These are phyloP conservation scores for Epinephelus malabaricus DNA, from an alignment of 2,797 vertebrate species.

Conservation along the genomic window DNA sequence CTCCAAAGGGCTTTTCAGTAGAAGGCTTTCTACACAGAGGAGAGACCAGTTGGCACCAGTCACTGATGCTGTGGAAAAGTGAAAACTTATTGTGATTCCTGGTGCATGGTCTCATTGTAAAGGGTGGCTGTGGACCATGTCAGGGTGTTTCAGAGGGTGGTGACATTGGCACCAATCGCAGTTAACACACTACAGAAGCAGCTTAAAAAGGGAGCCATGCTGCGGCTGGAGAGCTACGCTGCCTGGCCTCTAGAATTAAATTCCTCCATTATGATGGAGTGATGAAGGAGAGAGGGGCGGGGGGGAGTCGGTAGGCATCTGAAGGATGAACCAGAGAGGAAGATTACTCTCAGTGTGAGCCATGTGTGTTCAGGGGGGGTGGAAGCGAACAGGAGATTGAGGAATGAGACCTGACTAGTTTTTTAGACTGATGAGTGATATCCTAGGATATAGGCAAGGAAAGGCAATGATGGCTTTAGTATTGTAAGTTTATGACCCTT, in stretches of 20 bases:
- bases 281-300: constrained; percentile 40
- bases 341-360: constrained; percentile 27
- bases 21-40: constrained; percentile 23
- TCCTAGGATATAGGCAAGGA: constrained; percentile 56
- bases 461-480: constrained; percentile 70
- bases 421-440: constrained; percentile 59
- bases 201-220: constrained; percentile 42
- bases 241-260: constrained; percentile 44
- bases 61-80: constrained; percentile 39
- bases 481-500: constrained; percentile 65
- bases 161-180: constrained; percentile 47
- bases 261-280: constrained; percentile 57
- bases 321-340: constrained; percentile 11
- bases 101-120: constrained; percentile 46
- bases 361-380: background rate
- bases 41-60: constrained; percentile 64
- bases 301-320: background rate
- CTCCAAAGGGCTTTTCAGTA: constrained; percentile 47
- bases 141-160: constrained; percentile 49
- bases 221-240: constrained; percentile 14
- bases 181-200: constrained; percentile 47
- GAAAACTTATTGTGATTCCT: constrained; percentile 55
- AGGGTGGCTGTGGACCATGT: constrained; percentile 41
- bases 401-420: constrained; percentile 25
- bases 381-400: constrained; percentile 11